Evolutionary conservation across 2,888 invertebrate species (phyloP).

Genomic region (Nemotelus pantherinus): DNA sequence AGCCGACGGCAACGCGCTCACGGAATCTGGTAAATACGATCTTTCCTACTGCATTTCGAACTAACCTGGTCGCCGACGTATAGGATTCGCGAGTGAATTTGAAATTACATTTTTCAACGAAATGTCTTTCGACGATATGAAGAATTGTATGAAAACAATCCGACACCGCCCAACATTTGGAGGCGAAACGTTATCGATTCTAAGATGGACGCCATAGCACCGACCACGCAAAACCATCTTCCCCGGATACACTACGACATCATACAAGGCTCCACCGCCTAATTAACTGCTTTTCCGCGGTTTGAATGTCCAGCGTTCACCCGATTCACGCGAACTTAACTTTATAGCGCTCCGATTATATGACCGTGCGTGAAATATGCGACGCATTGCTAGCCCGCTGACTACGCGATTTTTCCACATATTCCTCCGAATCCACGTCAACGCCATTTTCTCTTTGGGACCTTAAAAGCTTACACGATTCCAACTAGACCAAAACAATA

Average conservation of each 20-base stretch:
- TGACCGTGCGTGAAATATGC: too few species aligned
- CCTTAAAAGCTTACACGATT: background rate
- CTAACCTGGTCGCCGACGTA: background rate
- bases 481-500: constrained; percentile 8
- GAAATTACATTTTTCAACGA: background rate
- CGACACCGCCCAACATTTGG: background rate
- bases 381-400: too few species aligned
- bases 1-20: too few species aligned
- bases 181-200: constrained; percentile 11
- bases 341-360: too few species aligned
- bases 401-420: background rate
- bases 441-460: background rate
- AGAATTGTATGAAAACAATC: background rate
- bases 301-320: background rate
- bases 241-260: background rate
- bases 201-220: constrained; percentile 12
- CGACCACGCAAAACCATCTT: constrained; percentile 9
- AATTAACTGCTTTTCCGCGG: background rate
- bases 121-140: background rate
- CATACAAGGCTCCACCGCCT: background rate
- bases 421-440: background rate
- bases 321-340: too few species aligned
- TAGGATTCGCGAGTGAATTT: constrained; percentile 7
- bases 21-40: too few species aligned
- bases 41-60: background rate